Percentiles rank a stretch among this genome's conserved stretches.
Conservation (phyloP, 2,888 invertebrate species). For the Spilarctia lutea region DNA sequence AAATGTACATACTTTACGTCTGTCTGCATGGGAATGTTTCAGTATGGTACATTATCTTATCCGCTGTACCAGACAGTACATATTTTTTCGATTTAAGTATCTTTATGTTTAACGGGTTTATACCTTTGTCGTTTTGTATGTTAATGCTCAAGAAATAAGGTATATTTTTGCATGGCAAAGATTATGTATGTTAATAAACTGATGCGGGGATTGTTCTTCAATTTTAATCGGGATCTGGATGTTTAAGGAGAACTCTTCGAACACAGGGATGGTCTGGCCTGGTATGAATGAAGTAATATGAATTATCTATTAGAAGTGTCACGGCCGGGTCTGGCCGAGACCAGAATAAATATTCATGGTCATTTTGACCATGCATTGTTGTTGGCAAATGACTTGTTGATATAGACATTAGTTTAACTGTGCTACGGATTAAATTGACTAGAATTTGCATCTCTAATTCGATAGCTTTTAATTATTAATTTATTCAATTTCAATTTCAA, state of each 20-base stretch:
- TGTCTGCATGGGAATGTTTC: conserved; percentile 37
- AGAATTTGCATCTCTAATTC: too few species aligned
- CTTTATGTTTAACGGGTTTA: neutral
- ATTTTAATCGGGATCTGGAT: neutral
- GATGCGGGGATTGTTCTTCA: too few species aligned
- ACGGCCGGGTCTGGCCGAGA: neutral
- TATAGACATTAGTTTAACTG: too few species aligned
- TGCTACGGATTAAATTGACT: too few species aligned
- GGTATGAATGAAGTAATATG: neutral
- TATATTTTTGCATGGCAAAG: neutral
- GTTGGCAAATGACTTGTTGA: neutral
- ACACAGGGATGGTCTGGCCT: neutral
- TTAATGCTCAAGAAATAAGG: neutral
- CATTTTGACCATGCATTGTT: neutral
- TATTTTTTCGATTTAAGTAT: conserved; percentile 27
- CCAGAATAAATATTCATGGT: too few species aligned
- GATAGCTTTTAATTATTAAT: too few species aligned
- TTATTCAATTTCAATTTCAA: too few species aligned
- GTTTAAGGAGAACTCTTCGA: neutral
- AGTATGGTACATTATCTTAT: conserved; percentile 43
- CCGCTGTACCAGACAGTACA: conserved; percentile 35
- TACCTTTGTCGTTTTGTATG: neutral
- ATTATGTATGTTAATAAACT: too few species aligned
- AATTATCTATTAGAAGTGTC: neutral
- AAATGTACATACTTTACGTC: conserved; percentile 45